These are phyloP conservation scores for Drosophila tanythrix DNA, from an alignment of 2,888 invertebrate genomes.

Conservation along the genomic window DNA sequence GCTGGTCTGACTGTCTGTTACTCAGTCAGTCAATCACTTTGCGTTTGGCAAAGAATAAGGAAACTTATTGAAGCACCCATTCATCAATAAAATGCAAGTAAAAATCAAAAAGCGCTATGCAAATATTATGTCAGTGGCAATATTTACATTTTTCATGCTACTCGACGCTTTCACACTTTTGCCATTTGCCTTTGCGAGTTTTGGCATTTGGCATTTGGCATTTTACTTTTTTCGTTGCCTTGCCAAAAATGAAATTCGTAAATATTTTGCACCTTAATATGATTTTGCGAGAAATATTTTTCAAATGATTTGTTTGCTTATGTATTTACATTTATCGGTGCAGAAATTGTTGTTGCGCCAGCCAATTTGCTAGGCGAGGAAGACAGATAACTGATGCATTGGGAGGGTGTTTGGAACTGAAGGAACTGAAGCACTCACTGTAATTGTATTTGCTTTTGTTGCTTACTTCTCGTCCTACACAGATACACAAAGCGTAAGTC, in stretches of 20 bases:
- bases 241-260: constrained; percentile 71
- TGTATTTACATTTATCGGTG: constrained; percentile 76
- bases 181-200: constrained; percentile 55
- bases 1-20: constrained; percentile 1
- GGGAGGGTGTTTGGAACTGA: not conserved
- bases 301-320: constrained; percentile 77
- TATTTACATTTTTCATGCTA: constrained; percentile 68
- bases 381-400: not conserved
- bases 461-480: constrained; percentile 65
- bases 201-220: constrained; percentile 40
- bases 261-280: constrained; percentile 77
- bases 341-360: constrained; percentile 56
- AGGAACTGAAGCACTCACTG: constrained; percentile 69
- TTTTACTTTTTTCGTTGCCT: constrained; percentile 34
- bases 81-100: constrained; percentile 59
- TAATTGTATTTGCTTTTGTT: constrained; percentile 74
- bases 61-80: constrained; percentile 41
- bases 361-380: constrained; percentile 55
- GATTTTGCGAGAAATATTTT: constrained; percentile 74
- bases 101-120: constrained; percentile 55
- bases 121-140: constrained; percentile 69
- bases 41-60: constrained; percentile 23
- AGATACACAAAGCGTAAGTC: constrained; percentile 63
- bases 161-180: constrained; percentile 29
- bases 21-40: constrained; percentile 40